phyloP scores from a whole-genome alignment of 2,888 invertebrate genomes.

The Acleris literana region DNA sequence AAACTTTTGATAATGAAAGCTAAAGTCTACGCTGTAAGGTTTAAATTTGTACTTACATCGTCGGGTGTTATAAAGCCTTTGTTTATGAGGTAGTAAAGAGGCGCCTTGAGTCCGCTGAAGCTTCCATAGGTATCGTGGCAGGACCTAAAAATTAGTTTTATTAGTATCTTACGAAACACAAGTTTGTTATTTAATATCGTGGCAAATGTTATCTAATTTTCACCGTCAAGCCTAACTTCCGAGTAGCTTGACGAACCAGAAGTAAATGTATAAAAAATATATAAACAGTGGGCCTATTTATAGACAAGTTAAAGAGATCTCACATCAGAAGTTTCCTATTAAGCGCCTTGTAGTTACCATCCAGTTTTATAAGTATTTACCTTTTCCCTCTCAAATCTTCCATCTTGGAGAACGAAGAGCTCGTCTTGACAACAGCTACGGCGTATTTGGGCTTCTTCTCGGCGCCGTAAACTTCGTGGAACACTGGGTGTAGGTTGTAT shows the following conservation, averaged over 20 bases:
- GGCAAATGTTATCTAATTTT: too few relatives aligned
- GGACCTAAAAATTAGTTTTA: conserved; percentile 61
- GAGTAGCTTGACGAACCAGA: too few relatives aligned
- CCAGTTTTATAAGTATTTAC: conserved; percentile 49
- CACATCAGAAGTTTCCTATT: background rate
- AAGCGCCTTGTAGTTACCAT: background rate
- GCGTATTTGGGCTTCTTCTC: conserved; percentile 84
- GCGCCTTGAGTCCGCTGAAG: conserved; percentile 81
- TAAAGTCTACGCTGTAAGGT: conserved; percentile 1
- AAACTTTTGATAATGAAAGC: background rate
- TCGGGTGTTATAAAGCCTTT: conserved; percentile 80
- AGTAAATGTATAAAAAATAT: too few relatives aligned
- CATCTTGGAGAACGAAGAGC: conserved; percentile 79
- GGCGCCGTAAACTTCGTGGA: conserved; percentile 85
- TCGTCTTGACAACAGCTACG: conserved; percentile 86
- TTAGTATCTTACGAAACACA: background rate
- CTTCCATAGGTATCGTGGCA: conserved; percentile 79
- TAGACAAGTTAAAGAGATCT: too few relatives aligned
- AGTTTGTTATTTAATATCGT: too few relatives aligned
- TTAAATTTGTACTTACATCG: conserved; percentile 48
- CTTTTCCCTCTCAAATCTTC: conserved; percentile 85
- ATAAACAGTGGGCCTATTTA: too few relatives aligned
- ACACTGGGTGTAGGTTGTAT: conserved; percentile 84
- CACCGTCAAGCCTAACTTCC: too few relatives aligned
- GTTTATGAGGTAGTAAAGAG: conserved; percentile 82